Percentiles rank a stretch among this genome's conserved stretches.
Evolutionary conservation across 2,113 vertebrate species (phyloP).

Genomic region (Phocoena phocoena): DNA sequence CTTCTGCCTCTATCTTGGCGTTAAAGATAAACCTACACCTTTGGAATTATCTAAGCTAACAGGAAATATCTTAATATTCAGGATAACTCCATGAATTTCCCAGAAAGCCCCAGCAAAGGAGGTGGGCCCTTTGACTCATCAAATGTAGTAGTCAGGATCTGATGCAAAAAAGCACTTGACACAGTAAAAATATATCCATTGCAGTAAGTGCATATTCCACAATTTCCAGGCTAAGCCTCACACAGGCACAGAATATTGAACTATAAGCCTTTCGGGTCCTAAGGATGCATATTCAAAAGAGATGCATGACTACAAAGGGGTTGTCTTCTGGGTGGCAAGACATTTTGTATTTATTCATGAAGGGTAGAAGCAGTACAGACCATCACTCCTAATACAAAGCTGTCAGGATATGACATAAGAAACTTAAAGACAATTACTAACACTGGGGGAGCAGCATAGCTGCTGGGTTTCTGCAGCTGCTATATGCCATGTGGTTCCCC

Average conservation of each 20-base stretch:
- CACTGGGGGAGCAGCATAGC: not conserved
- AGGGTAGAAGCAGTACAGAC: not conserved
- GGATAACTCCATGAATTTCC: not conserved
- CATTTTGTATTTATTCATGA: slow-evolving; percentile 39
- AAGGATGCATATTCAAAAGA: not conserved
- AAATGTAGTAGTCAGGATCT: not conserved
- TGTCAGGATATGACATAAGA: slow-evolving; percentile 22
- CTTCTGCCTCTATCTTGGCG: not conserved
- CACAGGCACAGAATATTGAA: not conserved
- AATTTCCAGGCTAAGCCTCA: not conserved
- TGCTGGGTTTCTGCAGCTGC: slow-evolving; percentile 14
- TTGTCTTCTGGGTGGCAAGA: slow-evolving; percentile 14
- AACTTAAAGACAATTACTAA: slow-evolving; percentile 51
- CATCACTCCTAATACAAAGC: slow-evolving; percentile 34
- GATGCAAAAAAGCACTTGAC: not conserved
- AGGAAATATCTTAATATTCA: slow-evolving; percentile 12
- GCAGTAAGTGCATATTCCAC: not conserved
- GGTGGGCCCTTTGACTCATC: not conserved
- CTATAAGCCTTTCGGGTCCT: not conserved
- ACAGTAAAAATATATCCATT: not conserved
- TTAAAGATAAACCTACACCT: not conserved
- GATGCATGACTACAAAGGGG: not conserved
- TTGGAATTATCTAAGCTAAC: not conserved
- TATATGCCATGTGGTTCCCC: not conserved
- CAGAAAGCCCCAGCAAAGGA: not conserved